These are phyloP conservation scores for Falco biarmicus DNA, from an alignment of 2,797 vertebrate genomes.

Conservation along the genomic window DNA sequence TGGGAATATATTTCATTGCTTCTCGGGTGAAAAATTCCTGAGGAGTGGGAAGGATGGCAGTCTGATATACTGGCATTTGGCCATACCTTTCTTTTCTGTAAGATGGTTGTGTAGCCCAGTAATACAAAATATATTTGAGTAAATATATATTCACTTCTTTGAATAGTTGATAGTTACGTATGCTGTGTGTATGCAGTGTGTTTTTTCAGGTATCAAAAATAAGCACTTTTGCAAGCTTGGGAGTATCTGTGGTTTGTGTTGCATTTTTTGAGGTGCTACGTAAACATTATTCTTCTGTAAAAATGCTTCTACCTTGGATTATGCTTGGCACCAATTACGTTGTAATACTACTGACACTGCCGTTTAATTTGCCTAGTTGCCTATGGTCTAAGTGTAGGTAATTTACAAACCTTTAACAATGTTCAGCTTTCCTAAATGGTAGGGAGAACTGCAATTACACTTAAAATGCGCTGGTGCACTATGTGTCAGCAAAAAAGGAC, in stretches of 20 bases:
- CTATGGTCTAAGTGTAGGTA: slow-evolving; percentile 82
- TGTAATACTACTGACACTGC: slow-evolving; percentile 77
- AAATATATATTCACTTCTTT: neutral
- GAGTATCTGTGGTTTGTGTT: neutral
- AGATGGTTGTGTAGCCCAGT: neutral
- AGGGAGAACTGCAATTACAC: slow-evolving; percentile 81
- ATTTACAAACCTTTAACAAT: slow-evolving; percentile 83
- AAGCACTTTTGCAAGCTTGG: neutral
- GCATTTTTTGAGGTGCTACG: neutral
- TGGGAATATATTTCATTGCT: neutral
- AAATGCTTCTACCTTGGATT: slow-evolving; percentile 71
- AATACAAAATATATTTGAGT: neutral
- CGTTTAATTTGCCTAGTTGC: slow-evolving; percentile 78
- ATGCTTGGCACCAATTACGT: slow-evolving; percentile 67
- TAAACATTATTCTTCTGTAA: slow-evolving; percentile 65
- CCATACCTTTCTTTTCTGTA: neutral
- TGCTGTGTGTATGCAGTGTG: neutral
- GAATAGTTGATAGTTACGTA: neutral
- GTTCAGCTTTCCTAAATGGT: slow-evolving; percentile 80
- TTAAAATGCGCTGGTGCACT: slow-evolving; percentile 78
- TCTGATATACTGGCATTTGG: neutral
- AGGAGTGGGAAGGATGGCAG: neutral
- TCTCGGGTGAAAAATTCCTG: neutral
- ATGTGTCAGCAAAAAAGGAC: slow-evolving; percentile 81
- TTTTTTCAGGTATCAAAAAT: neutral